These are phyloP conservation scores for Hapalemur alaotrensis DNA, from an alignment of 2,797 vertebrate species.

Conservation along the genomic window DNA sequence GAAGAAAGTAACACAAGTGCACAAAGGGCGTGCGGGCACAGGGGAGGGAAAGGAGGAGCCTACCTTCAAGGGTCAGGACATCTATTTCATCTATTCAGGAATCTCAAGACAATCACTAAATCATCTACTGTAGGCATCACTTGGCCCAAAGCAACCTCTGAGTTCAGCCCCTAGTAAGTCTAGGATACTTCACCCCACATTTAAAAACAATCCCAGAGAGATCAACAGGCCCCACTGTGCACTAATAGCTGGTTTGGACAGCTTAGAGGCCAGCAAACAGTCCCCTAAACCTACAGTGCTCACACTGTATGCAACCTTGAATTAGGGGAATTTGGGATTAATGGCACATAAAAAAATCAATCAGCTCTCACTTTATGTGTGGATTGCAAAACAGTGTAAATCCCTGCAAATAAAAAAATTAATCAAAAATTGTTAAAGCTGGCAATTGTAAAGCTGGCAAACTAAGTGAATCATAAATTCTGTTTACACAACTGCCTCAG, in stretches of 20 bases:
- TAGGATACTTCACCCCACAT: background rate
- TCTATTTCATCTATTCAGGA: background rate
- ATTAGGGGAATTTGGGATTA: background rate
- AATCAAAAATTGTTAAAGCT: background rate
- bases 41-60: background rate
- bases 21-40: too few relatives aligned
- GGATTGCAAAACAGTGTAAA: constrained; percentile 23
- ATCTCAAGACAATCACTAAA: background rate
- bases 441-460: constrained; percentile 35
- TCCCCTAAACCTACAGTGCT: background rate
- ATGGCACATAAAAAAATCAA: background rate
- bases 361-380: background rate
- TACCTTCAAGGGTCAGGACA: background rate
- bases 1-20: background rate
- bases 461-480: background rate
- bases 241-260: background rate
- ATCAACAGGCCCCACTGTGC: background rate
- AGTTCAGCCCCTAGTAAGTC: background rate
- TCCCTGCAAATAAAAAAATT: constrained; percentile 13
- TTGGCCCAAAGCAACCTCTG: background rate
- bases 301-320: background rate
- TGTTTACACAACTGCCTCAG: background rate
- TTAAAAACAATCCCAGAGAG: background rate
- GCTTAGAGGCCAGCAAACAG: background rate
- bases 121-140: background rate